Evolutionary conservation across 2,797 vertebrate species (phyloP).

Genomic region (Hybognathus amarus): DNA sequence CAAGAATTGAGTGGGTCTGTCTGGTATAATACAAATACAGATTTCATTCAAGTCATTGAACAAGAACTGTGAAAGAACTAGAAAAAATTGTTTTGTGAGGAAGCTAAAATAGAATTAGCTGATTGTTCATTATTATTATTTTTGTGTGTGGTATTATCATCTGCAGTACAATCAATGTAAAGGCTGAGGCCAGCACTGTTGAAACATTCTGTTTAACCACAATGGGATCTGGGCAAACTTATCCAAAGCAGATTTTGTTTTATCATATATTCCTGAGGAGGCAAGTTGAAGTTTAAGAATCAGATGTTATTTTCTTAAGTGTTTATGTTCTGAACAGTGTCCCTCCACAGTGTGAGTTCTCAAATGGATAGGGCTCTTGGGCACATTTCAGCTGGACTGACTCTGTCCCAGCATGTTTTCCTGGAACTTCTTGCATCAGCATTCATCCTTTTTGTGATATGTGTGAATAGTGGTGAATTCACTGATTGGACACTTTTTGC

Average conservation of each 20-base stretch:
- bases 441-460: neutral
- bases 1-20: neutral
- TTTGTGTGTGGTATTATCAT: neutral
- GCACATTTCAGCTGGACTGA: slow-evolving; percentile 10
- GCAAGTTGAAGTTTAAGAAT: slow-evolving; percentile 15
- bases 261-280: slow-evolving; percentile 14
- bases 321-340: slow-evolving; percentile 21
- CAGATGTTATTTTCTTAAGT: slow-evolving; percentile 33
- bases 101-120: neutral
- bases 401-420: neutral
- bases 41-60: neutral
- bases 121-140: neutral
- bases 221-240: slow-evolving; percentile 13
- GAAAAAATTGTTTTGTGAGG: slow-evolving; percentile 8
- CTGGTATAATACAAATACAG: neutral
- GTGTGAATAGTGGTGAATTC: too few species aligned
- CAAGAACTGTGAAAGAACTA: neutral
- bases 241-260: neutral
- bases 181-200: neutral
- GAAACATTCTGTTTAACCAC: neutral
- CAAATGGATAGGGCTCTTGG: slow-evolving; percentile 13
- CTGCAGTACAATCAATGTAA: slow-evolving; percentile 10
- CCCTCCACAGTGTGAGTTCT: slow-evolving; percentile 14
- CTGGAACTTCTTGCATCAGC: neutral
- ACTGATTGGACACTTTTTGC: too few species aligned